Evolutionary conservation across 92 coral and sea anemone species (phyloP), one percentile per base, ranked within the genome.

Genomic region (Porites lobata): DNA sequence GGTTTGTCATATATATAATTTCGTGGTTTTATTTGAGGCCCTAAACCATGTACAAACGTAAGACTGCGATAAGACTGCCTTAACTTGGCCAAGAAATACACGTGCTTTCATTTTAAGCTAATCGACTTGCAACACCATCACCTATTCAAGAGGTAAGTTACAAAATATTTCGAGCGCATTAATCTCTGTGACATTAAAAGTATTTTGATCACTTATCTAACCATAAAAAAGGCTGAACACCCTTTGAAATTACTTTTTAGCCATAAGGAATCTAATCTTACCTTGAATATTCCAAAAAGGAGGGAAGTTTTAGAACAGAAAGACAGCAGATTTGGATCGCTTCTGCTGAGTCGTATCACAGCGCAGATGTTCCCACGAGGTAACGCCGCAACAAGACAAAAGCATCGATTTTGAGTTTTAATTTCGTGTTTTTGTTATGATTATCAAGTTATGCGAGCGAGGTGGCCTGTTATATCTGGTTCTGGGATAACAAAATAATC

Each of bases 281-380:
- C 86, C 86, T 82, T 82, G 78, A 71, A 32, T 53, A 5, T 75
- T 73, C 15, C 73, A 71, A 83, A 59, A 50, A 13, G 61, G 22
- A 71, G 17, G 50, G 69, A 84, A 83, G 43, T 47, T 14, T 4
- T 18, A 57, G 22, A 71, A 47, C n/a, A 22, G 51, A 64, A 13
- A 74, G 61, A n/a, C 9, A 32, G 80, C 73, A 75, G 80, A 75
- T 84, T 26, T 79, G 64, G 26, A 11, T 57, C 80, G 63, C 63
- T 47, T 9, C 61, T 9, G 72, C 51, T 4, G 20, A 57, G 38
- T 18, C 38, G 29, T 29, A 73, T 50, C 74, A 74, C 50, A 57
- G 47, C 19, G 69, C 86, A 84, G 87, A 84, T 84, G 87, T 61
- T 61, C 47, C 53, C 87, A 63, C 87, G 74, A 43, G 87, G 87